Percentiles rank a stretch among this genome's conserved stretches.
phyloP scores from a whole-genome alignment of 1,140 invertebrate species.

The Diploscapter pachys region DNA sequence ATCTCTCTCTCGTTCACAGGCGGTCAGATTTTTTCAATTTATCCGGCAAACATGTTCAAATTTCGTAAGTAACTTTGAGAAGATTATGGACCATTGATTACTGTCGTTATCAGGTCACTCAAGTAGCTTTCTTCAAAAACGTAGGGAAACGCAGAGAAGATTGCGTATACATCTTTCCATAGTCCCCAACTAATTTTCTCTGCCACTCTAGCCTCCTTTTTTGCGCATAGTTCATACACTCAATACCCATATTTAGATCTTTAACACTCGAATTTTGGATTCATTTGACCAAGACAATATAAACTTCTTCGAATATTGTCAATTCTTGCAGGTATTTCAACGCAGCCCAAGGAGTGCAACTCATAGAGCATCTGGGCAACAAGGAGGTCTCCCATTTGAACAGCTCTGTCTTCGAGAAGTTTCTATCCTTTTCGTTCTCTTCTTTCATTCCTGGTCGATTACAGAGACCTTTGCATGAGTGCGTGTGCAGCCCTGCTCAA shows the following conservation, averaged over 20 bases:
- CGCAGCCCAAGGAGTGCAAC: slow-evolving; percentile 5
- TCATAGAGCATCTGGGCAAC: slow-evolving; percentile 11
- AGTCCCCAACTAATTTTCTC: not conserved
- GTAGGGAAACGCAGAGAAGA: not conserved
- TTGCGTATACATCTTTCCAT: not conserved
- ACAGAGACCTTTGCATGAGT: not conserved
- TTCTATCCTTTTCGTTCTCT: not conserved
- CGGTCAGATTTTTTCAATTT: too few species aligned
- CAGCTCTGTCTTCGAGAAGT: not conserved
- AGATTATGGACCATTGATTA: too few species aligned
- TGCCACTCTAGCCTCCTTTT: too few species aligned
- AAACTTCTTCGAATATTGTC: not conserved
- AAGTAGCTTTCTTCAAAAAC: not conserved
- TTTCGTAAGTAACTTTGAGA: too few species aligned
- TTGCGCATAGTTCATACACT: too few species aligned
- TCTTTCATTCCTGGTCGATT: too few species aligned
- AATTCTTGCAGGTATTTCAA: slow-evolving; percentile 21
- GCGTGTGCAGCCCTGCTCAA: slow-evolving; percentile 22
- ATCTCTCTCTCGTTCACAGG: too few species aligned
- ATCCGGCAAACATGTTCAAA: too few species aligned
- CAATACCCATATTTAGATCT: not conserved
- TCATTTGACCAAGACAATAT: not conserved
- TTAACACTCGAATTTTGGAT: slow-evolving; percentile 9
- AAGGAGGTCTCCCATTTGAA: slow-evolving; percentile 15
- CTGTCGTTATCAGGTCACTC: too few species aligned